Base-by-base conservation (phyloP, 2,888 invertebrate genomes). In the Loripinus fragilis region DNA sequence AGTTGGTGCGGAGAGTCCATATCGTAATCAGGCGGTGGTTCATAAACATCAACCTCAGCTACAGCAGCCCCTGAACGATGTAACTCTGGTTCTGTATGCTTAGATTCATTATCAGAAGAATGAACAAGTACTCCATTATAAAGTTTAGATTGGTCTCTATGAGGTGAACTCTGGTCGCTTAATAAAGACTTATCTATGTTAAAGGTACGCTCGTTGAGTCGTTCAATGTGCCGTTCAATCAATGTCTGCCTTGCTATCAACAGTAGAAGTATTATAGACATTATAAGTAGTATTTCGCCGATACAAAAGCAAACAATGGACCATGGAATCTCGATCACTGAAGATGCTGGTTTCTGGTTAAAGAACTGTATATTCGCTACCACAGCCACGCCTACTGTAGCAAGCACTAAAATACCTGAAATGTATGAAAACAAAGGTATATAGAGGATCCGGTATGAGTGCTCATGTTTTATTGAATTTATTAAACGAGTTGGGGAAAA, bases 311-410 rank as follows among this genome's bases (percentile, higher is more conserved):
- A 71, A n/a, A 80, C 42, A 28, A 80, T n/a, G 8, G 83, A 74
- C 83, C 83, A 83, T 5, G 83, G 83, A 42, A 83, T 74, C 50
- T 83, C 80, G 25, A 78, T 78, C 25, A 80, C 65, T 7, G 78
- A 78, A 25, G 74, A 74, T 69, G 79, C 76, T 17, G 67, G 69
- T 17, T 30, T 48, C 1, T 60, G 38, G 3, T 73, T 64, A 41
- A 82, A 79, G 72, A 79, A 82, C n/a, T 52, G 70, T 8, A 67
- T 66, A 17, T n/a, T 68, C n/a, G 76, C 66, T 12, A 76, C 67
- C 3, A 71, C 71, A 17, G 71, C 17, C 5, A 79, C 30, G 3
- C 76, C 69, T 23, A 82, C 74, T 20, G 82, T 82, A 20, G 76
- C 25, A 45, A 82, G 67, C 0, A 52, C 69, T 33, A 82, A 74